phyloP scores from a whole-genome alignment of 2,888 invertebrate species.

The Cyclophora albipunctata region DNA sequence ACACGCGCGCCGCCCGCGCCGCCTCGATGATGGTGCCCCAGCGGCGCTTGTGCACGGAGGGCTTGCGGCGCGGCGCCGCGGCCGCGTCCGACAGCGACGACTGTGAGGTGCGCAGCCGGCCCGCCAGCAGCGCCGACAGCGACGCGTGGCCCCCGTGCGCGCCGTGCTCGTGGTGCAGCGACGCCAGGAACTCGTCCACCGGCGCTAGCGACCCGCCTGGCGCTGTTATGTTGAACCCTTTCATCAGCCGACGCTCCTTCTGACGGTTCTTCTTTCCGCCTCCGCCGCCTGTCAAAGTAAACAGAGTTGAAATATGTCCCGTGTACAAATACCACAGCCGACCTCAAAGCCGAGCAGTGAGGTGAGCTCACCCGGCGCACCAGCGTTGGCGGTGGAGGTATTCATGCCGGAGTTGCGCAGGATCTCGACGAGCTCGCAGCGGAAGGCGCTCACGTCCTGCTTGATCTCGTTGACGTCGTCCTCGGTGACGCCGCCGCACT shows the following conservation, averaged over 20 bases:
- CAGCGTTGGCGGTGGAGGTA: conserved; percentile 88
- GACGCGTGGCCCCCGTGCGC: conserved; percentile 64
- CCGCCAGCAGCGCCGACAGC: conserved; percentile 82
- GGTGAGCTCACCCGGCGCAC: conserved; percentile 78
- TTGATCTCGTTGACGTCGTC: conserved; percentile 99
- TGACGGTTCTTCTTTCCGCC: conserved; percentile 96
- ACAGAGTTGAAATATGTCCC: neutral
- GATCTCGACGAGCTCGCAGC: conserved; percentile 97
- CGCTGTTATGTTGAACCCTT: conserved; percentile 88
- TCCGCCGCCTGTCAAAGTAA: conserved; percentile 72
- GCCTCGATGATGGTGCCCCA: conserved; percentile 92
- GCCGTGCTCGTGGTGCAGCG: conserved; percentile 78
- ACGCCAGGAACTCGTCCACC: conserved; percentile 86
- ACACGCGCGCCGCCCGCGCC: conserved; percentile 86
- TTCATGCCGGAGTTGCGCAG: conserved; percentile 97
- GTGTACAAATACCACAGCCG: neutral
- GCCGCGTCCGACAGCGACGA: conserved; percentile 58
- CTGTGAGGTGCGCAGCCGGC: conserved; percentile 60
- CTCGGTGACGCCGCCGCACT: conserved; percentile 97
- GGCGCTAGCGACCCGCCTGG: conserved; percentile 81
- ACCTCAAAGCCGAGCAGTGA: too few species aligned
- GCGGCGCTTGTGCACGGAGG: conserved; percentile 81
- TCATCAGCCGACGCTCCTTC: conserved; percentile 94
- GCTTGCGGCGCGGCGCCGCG: conserved; percentile 38
- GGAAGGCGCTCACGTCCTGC: conserved; percentile 98